Conservation (phyloP, 1,140 invertebrate genomes). For the Helicoverpa zea region DNA sequence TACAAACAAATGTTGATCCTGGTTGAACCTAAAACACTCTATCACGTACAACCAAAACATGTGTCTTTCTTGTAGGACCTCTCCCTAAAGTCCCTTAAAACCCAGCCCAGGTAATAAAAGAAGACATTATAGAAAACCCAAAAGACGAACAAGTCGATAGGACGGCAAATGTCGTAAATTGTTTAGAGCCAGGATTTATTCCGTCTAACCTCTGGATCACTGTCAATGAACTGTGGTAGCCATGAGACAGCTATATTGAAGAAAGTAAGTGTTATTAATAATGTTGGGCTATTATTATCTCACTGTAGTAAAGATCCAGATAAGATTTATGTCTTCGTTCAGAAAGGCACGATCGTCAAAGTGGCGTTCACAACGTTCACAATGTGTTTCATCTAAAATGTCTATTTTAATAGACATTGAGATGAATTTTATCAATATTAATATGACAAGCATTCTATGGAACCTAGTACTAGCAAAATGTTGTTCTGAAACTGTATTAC, state of each 20-base stretch:
- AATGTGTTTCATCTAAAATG: no score
- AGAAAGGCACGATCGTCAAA: no score
- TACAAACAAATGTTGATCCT: neutral
- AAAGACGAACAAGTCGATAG: neutral
- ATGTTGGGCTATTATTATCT: neutral
- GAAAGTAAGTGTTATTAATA: neutral
- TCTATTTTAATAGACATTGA: no score
- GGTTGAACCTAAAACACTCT: neutral
- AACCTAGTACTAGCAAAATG: no score
- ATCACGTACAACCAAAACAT: neutral
- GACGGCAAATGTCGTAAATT: slow-evolving; percentile 22
- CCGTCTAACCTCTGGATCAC: slow-evolving; percentile 8
- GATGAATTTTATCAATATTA: no score
- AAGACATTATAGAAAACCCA: slow-evolving; percentile 17
- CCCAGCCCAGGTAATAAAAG: slow-evolving; percentile 20
- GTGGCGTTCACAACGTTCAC: no score
- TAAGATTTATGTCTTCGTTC: no score
- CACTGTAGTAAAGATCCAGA: no score
- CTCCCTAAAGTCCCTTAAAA: slow-evolving; percentile 6
- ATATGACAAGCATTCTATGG: no score
- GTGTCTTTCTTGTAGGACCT: neutral
- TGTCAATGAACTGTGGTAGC: slow-evolving; percentile 7
- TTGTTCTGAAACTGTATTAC: no score
- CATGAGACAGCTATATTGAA: neutral
- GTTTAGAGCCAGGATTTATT: slow-evolving; percentile 18